Evolutionary conservation across 2,113 vertebrate genomes (phyloP).

Genomic region (Calidris pygmaea): DNA sequence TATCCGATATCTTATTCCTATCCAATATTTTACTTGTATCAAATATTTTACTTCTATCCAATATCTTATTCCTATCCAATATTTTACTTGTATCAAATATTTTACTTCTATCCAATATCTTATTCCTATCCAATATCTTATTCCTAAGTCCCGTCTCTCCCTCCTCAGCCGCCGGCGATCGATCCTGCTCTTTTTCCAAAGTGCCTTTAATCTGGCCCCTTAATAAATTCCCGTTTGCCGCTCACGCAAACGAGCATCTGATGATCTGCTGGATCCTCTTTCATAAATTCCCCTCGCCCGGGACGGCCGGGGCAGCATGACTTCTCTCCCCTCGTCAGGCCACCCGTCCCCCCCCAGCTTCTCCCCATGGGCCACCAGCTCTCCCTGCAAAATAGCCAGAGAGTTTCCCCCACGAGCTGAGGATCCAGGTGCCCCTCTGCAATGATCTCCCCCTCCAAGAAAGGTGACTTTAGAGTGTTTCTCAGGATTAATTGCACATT

Average conservation of each 20-base stretch:
- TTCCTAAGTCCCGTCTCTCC: not conserved
- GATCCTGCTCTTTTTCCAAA: not conserved
- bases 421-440: not conserved
- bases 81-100: not conserved
- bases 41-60: not conserved
- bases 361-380: not conserved
- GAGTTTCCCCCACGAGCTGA: not conserved
- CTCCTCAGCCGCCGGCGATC: not conserved
- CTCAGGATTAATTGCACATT: not conserved
- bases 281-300: not conserved
- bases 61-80: not conserved
- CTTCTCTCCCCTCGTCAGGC: not conserved
- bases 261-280: not conserved
- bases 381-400: not conserved
- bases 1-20: not conserved
- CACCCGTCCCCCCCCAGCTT: rapidly evolving
- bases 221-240: not conserved
- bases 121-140: not conserved
- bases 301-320: not conserved
- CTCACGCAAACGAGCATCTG: not conserved
- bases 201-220: not conserved
- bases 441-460: not conserved
- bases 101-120: not conserved
- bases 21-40: not conserved
- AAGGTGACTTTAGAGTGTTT: not conserved